These are phyloP conservation scores for Drosophila antonietae DNA, from an alignment of 2,888 invertebrate species.

Conservation along the genomic window DNA sequence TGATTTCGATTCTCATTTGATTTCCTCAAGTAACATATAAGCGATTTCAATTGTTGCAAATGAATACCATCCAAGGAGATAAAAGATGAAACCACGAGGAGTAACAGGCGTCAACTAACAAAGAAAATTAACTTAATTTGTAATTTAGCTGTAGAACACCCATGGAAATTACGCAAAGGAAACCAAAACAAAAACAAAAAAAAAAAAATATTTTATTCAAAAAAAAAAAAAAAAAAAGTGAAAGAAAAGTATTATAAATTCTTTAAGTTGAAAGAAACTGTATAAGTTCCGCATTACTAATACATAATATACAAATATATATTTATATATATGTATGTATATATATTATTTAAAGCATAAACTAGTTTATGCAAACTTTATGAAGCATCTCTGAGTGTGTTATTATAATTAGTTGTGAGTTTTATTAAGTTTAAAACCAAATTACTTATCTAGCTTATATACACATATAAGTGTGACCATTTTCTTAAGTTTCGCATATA, in stretches of 20 bases:
- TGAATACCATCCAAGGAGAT: conserved; percentile 64
- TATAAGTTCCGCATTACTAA: conserved; percentile 40
- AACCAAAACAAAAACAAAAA: conserved; percentile 27
- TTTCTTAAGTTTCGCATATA: conserved; percentile 49
- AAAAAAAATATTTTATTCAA: conserved; percentile 6
- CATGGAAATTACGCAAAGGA: conserved; percentile 32
- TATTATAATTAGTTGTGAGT: conserved; percentile 77
- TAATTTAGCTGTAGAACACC: conserved; percentile 70
- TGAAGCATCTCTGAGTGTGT: conserved; percentile 60
- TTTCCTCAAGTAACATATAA: conserved; percentile 48
- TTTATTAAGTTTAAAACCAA: conserved; percentile 57
- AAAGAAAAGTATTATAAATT: conserved; percentile 63
- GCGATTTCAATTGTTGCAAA: conserved; percentile 76
- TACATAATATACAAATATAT: conserved; percentile 5
- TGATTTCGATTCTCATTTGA: conserved; percentile 26
- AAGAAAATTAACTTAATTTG: conserved; percentile 67
- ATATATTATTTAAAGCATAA: conserved; percentile 44
- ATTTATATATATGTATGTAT: background rate
- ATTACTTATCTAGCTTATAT: conserved; percentile 51
- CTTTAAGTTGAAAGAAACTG: conserved; percentile 32
- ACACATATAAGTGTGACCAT: conserved; percentile 29
- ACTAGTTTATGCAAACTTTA: conserved; percentile 27
- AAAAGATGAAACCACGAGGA: conserved; percentile 18
- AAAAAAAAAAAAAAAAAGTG: background rate
- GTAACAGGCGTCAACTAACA: conserved; percentile 54